Evolutionary conservation across 2,113 vertebrate species (phyloP), one percentile per base, ranked within the genome.

Genomic region (Trogon surrucura): DNA sequence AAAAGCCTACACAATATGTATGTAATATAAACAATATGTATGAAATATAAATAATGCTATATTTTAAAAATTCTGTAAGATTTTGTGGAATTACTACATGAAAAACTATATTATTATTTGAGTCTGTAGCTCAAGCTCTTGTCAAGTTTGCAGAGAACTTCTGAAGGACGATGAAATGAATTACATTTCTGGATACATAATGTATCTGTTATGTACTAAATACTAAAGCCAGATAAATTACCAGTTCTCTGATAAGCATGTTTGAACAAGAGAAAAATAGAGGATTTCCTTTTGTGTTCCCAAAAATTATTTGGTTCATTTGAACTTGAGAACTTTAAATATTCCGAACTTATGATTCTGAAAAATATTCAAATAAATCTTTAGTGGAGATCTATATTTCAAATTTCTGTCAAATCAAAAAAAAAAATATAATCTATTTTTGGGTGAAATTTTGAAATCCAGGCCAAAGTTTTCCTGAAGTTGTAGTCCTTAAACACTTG

Each of bases 401-500:
- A 38, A 45, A 67, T 26, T 5, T 79, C 41, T 3, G 13, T 29
- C 32, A 81, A 73, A 30, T 23, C 2, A 0, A n/a, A 53, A 32
- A 45, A 45, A 25, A 30, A 21, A 14, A 1, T 9, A 36, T 36
- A 36, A 36, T 21, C 2, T 0, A 5, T 5, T 65, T 84, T 79
- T 60, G 7, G 41, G 13, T 57, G 4, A 32, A 45, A 36, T 41
- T 62, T 48, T 67, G 23, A 58, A 27, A 80, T 72, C 16, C 13
- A 78, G 8, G 32, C 0, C 11, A 51, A 54, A 57, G 1, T 1
- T 70, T 61, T 70, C 5, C 29, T 56, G 10, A 8, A 23, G 1
- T 4, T 56, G 4, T 9, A 34, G 34, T 38, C 11, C 3, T 41
- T 56, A 65, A 80, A 25, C 5, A 13, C 4, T 34, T 69, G 5